Conservation (phyloP, 2,888 invertebrate species). For the Papilio demoleus region DNA sequence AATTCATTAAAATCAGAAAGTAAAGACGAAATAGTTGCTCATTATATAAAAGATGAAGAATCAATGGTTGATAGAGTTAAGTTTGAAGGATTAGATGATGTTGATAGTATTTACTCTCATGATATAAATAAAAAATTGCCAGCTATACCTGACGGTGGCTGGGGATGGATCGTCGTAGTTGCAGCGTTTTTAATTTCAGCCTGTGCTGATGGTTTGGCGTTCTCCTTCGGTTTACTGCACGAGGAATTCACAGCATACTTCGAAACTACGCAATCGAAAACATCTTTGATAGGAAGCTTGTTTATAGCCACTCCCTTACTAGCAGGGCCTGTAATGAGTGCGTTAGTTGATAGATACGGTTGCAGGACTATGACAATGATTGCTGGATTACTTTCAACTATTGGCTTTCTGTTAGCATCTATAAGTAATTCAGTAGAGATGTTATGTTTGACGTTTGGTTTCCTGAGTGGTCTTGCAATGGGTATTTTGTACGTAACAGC, state of each 20-base stretch:
- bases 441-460: slow-evolving; percentile 92
- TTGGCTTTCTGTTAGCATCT: slow-evolving; percentile 90
- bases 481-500: slow-evolving; percentile 94
- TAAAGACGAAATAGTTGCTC: slow-evolving; percentile 52
- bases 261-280: slow-evolving; percentile 90
- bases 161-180: slow-evolving; percentile 95
- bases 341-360: slow-evolving; percentile 92
- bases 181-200: slow-evolving; percentile 93
- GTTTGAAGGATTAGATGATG: slow-evolving; percentile 75
- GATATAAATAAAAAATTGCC: slow-evolving; percentile 76
- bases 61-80: slow-evolving; percentile 68
- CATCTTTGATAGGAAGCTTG: slow-evolving; percentile 94
- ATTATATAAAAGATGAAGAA: slow-evolving; percentile 52
- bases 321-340: slow-evolving; percentile 92
- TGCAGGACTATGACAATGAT: slow-evolving; percentile 89
- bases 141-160: slow-evolving; percentile 91
- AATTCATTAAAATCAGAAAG: slow-evolving; percentile 68
- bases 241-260: slow-evolving; percentile 91
- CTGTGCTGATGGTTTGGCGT: slow-evolving; percentile 95
- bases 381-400: slow-evolving; percentile 87
- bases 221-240: slow-evolving; percentile 95
- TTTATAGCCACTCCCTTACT: slow-evolving; percentile 95
- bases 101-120: slow-evolving; percentile 73
- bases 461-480: slow-evolving; percentile 91
- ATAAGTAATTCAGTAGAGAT: slow-evolving; percentile 88